A percentile compares a stretch with the other conserved stretches of the same genome.
These are phyloP conservation scores for Armadillidium nasatum DNA, from an alignment of 1,140 invertebrate species.

Conservation along the genomic window DNA sequence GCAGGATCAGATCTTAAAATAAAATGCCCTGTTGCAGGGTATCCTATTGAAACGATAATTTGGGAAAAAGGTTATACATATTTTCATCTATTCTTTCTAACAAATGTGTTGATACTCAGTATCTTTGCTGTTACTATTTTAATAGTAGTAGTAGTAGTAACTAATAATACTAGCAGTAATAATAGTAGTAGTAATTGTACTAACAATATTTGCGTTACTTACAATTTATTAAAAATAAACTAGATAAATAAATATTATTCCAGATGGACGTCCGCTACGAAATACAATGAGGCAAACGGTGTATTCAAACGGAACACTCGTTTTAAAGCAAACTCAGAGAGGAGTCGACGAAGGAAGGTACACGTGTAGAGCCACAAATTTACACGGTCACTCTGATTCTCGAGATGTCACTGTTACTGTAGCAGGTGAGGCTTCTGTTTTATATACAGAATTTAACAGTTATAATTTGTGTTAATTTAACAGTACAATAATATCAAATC, in stretches of 20 bases:
- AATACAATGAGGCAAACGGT: slow-evolving; percentile 50
- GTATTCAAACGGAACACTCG: slow-evolving; percentile 49
- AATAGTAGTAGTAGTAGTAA: no score
- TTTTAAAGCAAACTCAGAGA: slow-evolving; percentile 50
- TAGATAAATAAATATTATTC: not conserved
- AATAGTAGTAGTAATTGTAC: no score
- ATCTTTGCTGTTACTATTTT: no score
- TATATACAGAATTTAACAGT: no score
- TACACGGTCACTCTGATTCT: slow-evolving; percentile 43
- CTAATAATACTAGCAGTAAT: no score
- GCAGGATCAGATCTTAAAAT: slow-evolving; percentile 50
- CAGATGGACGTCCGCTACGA: slow-evolving; percentile 48
- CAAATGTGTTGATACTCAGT: no score
- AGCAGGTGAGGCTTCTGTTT: slow-evolving; percentile 16
- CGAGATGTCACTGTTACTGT: slow-evolving; percentile 42
- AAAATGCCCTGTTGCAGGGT: slow-evolving; percentile 53
- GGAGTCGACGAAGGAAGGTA: slow-evolving; percentile 45
- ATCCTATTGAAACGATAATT: slow-evolving; percentile 51
- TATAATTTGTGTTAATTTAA: no score
- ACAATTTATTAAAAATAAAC: no score
- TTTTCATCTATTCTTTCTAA: not conserved
- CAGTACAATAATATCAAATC: no score
- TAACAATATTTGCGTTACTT: no score
- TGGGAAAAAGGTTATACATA: slow-evolving; percentile 53
- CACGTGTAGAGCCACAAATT: slow-evolving; percentile 46